Base-by-base conservation (phyloP, 2,113 vertebrate species). In the Python bivittatus region DNA sequence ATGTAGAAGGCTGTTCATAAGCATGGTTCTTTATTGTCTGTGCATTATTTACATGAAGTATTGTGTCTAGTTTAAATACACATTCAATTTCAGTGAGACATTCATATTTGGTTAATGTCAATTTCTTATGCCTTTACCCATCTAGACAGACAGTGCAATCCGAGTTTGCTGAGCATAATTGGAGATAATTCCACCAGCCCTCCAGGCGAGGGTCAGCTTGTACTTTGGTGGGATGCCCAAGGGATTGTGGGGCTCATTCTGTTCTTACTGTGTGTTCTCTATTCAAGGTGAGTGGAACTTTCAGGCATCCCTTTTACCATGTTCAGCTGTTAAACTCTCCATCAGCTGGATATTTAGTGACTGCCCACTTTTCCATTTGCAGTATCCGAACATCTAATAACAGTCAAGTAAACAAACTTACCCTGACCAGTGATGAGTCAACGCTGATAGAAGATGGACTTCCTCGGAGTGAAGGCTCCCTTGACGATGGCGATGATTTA, bases 201-300 rank as follows among this genome's bases (percentile, higher is more conserved):
- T 93, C 97, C 98, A 23, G 94, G 97, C 91, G 98, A 98, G n/a
- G 98, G 97, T 79, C 98, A 98, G 11, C 97, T 98, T 6, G 98
- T 99, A 56, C 98, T 99, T 97, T 99, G 99, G 99, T 99, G 99
- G 99, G 99, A 99, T 85, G 98, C 99, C 33, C 99, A 99, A 95
- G 99, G 99, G 68, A 98, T 99, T 96, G 98, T 99, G 93, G 99
- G 99, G 93, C 97, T 99, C 94, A 96, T 99, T 93, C 97, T 99
- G 44, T 99, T 99, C 96, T 96, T 99, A 92, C 95, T 99, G 94
- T 99, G 99, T 97, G 99, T 99, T 94, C 98, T 99, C 72, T 99
- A 99, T 94, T 99, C 99, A 92, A 99, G 99, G 99, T 99, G 96
- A 97, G 95, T 88, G 57, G 72, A 95, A 20, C 15, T 52, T 92